Conservation (phyloP, 2,797 vertebrate genomes). For the Dryobates pubescens region DNA sequence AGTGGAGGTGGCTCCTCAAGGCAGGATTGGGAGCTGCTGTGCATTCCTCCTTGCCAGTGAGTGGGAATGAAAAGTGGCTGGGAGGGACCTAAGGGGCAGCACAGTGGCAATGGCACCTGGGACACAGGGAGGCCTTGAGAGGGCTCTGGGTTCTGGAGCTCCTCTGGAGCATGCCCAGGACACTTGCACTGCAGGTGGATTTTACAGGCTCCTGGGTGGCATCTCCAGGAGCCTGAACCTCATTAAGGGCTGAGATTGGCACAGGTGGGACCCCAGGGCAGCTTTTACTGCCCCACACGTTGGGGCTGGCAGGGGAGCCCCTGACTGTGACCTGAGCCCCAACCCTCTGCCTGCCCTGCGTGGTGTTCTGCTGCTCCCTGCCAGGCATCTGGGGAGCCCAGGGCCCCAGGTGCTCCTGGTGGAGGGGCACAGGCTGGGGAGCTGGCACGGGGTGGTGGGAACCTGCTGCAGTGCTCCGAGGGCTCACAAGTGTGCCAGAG, state of each 20-base stretch:
- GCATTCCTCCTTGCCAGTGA: background rate
- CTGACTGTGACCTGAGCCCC: background rate
- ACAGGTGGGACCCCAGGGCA: accelerated
- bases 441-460: accelerated
- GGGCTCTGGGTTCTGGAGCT: background rate
- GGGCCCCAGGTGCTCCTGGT: background rate
- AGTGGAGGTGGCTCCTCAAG: background rate
- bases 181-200: background rate
- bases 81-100: background rate
- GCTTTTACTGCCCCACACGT: background rate
- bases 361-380: background rate
- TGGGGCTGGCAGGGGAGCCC: accelerated
- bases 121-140: background rate
- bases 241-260: accelerated
- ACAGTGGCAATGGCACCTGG: background rate
- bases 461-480: background rate
- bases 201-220: background rate
- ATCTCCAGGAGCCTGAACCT: background rate
- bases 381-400: background rate
- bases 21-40: background rate
- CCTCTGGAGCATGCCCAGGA: accelerated
- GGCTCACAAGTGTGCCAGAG: background rate
- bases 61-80: background rate
- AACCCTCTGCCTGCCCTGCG: background rate
- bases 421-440: background rate